phyloP scores from a whole-genome alignment of 2,113 vertebrate genomes.

The Phaetusa simplex region DNA sequence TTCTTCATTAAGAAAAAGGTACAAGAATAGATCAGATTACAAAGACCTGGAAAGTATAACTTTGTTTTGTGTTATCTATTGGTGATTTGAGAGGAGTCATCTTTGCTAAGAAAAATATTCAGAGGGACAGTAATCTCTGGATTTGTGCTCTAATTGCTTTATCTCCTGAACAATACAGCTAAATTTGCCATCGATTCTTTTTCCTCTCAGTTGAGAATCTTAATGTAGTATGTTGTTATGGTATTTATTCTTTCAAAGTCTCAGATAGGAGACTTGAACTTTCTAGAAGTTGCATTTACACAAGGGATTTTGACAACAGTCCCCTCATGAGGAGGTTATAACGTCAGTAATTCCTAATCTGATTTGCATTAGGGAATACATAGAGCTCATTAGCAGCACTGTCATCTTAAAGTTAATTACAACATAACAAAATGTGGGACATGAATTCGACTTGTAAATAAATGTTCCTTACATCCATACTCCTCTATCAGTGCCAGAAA shows the following conservation, averaged over 20 bases:
- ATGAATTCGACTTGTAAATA: slow-evolving; percentile 27
- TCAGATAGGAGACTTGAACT: background rate
- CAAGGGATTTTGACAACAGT: background rate
- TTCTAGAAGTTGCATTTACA: background rate
- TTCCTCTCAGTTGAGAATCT: background rate
- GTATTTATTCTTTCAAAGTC: background rate
- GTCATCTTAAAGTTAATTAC: slow-evolving; percentile 7
- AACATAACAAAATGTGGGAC: background rate
- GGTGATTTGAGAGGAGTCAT: background rate
- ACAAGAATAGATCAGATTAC: background rate
- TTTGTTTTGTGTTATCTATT: background rate
- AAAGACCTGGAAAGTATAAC: background rate
- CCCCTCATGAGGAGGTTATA: background rate
- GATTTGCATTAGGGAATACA: slow-evolving; percentile 6
- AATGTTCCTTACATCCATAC: background rate
- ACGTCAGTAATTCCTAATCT: background rate
- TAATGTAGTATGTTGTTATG: background rate
- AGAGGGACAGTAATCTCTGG: background rate
- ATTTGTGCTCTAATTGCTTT: background rate
- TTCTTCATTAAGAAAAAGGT: background rate
- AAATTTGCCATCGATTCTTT: background rate
- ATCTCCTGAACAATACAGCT: background rate
- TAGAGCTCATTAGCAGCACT: background rate
- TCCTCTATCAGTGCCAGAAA: background rate
- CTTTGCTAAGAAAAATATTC: background rate